A percentile compares a stretch with the other conserved stretches of the same genome.
phyloP scores from a whole-genome alignment of 2,113 vertebrate genomes.

The Chaetodon trifascialis region DNA sequence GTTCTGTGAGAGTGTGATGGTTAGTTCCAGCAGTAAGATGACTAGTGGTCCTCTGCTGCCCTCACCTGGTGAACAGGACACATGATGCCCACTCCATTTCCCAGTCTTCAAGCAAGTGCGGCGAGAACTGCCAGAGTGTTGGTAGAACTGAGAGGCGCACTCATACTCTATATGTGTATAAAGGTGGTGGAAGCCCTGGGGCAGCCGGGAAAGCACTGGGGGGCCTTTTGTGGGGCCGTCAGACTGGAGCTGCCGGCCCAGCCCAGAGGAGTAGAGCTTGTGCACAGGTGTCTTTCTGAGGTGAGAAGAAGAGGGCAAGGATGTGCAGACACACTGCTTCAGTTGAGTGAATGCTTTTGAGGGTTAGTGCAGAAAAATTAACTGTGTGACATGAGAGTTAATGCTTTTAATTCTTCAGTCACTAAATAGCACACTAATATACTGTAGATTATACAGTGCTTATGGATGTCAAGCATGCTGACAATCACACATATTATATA shows the following conservation, averaged over 20 bases:
- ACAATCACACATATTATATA: background rate
- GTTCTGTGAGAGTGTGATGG: background rate
- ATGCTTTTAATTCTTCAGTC: background rate
- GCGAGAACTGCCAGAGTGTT: slow-evolving; percentile 91
- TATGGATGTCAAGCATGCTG: background rate
- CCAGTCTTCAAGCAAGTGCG: slow-evolving; percentile 96
- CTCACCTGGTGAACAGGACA: slow-evolving; percentile 96
- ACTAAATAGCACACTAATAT: background rate
- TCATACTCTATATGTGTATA: slow-evolving; percentile 96
- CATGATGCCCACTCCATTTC: slow-evolving; percentile 97
- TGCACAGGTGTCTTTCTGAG: slow-evolving; percentile 93
- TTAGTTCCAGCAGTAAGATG: background rate
- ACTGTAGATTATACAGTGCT: too few relatives aligned
- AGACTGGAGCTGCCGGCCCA: slow-evolving; percentile 80
- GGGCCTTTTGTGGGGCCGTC: slow-evolving; percentile 87
- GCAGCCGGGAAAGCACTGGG: slow-evolving; percentile 84
- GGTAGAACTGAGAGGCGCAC: slow-evolving; percentile 93
- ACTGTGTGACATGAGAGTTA: background rate
- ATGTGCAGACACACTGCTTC: background rate
- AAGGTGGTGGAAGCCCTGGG: slow-evolving; percentile 91
- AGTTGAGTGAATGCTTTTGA: background rate
- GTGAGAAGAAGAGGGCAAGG: slow-evolving; percentile 3
- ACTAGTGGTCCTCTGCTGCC: slow-evolving; percentile 64
- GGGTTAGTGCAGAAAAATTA: background rate
- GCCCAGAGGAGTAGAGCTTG: slow-evolving; percentile 89